Base-by-base conservation (phyloP, 2,888 invertebrate genomes). In the Drosophila subquinaria region DNA sequence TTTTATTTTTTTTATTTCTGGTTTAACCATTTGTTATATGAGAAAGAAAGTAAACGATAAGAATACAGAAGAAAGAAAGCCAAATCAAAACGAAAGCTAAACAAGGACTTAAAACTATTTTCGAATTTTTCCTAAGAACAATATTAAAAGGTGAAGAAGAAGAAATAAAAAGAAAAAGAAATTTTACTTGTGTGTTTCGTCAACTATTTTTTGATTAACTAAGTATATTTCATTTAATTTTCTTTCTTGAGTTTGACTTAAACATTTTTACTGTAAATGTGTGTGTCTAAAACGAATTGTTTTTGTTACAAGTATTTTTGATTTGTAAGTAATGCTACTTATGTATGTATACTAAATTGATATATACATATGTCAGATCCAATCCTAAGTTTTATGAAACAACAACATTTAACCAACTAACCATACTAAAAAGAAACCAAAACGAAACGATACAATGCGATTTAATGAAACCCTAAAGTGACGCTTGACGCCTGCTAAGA, bases 401-500 rank as follows among this genome's bases (percentile, higher is more conserved):
- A 59, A 50, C 72, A 50, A 64, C 72, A 82, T 76, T 75, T 87
- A 82, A 88, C 86, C 79, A 85, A 87, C 86, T 82, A 83, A 86
- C 87, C 72, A 73, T 89, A 89, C 82, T 83, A 89, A 85, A 51
- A 61, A 36, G 30, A 45, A 64, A 67, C 51, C 52, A 42, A 72
- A 75, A 63, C 70, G 65, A 76, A 67, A 73, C 62, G 66, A 69
- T 48, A 61, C 65, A 65, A 50, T 56, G 53, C 55, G 42, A 62
- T 53, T 59, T 47, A 53, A 27, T 45, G n/a, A 45, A 45, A 50
- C 33, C 27, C 30, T 1, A 23, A 23, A 57, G 13, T n/a, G 79
- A 79, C 56, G 75, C 65, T 70, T 56, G 70, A 63, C 52, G 64
- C 70, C 75, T 74, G 62, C 73, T 62, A 62, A 73, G 69, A 50